Conservation (phyloP, 2,888 invertebrate species). For the Caenorhabditis imperialis region DNA sequence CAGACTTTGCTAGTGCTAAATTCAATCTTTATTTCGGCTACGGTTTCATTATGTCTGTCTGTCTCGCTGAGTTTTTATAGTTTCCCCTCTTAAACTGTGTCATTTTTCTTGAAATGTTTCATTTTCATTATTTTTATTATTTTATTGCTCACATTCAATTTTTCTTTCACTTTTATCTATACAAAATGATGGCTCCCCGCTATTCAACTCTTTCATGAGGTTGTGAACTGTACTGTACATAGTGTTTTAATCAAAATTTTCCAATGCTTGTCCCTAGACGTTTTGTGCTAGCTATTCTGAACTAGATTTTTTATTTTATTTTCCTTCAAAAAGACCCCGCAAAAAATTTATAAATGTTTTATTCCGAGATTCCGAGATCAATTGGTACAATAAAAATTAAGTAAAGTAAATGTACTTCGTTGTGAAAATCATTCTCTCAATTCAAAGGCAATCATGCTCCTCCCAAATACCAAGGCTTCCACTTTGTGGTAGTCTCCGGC, state of each 20-base stretch:
- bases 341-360: too few species aligned
- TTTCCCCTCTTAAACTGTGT: constrained; percentile 5
- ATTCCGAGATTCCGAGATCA: constrained; percentile 23
- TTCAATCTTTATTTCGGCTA: constrained; percentile 14
- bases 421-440: constrained; percentile 15
- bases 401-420: constrained; percentile 47
- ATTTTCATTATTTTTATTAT: neutral
- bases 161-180: constrained; percentile 39
- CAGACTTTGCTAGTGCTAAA: constrained; percentile 28
- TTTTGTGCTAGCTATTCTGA: too few species aligned
- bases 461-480: constrained; percentile 67
- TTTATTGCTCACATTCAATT: constrained; percentile 44
- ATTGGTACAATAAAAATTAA: constrained; percentile 49
- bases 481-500: constrained; percentile 40
- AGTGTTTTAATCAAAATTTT: too few species aligned
- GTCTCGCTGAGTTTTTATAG: constrained; percentile 35
- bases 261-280: too few species aligned
- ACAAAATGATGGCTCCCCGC: neutral
- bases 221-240: constrained; percentile 28
- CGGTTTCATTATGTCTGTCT: constrained; percentile 39
- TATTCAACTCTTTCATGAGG: constrained; percentile 13
- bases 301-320: too few species aligned
- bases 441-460: constrained; percentile 24
- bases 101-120: neutral
- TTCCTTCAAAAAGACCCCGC: too few species aligned